Evolutionary conservation across 35 echinoderm and acorn worm genomes (phyloP).

Genomic region (Heliocidaris tuberculata): DNA sequence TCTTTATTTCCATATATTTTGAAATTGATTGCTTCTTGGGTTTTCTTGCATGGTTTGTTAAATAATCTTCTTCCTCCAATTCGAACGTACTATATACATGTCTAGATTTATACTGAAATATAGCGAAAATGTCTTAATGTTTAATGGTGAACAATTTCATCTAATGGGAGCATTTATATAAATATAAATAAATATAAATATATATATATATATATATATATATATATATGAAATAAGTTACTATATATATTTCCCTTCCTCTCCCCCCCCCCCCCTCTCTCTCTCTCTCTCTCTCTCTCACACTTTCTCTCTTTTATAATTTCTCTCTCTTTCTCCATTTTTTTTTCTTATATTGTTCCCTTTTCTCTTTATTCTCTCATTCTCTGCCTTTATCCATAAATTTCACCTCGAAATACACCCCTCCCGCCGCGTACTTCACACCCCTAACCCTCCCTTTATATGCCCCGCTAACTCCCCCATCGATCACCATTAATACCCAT

Average conservation of each 20-base stretch:
- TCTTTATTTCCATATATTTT: no score
- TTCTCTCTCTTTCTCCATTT: not conserved
- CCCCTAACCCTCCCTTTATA: not conserved
- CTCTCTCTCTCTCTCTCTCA: not conserved
- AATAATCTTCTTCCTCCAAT: no score
- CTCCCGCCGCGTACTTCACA: not conserved
- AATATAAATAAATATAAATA: no score
- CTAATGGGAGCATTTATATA: no score
- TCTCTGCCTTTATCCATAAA: not conserved
- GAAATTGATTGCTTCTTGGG: no score
- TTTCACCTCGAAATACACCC: not conserved
- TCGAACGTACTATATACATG: no score
- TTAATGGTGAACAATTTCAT: no score
- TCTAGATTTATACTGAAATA: no score
- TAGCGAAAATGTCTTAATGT: no score
- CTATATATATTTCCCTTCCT: not conserved
- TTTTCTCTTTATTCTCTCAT: not conserved
- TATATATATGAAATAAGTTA: no score
- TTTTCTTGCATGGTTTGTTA: no score
- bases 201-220: no score
- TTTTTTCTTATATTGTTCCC: not conserved
- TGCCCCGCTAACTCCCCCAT: not conserved
- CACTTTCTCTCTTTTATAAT: not conserved
- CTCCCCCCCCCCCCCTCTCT: not conserved
- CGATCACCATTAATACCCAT: conserved; percentile 3